Evolutionary conservation across 2,888 invertebrate species (phyloP).

Genomic region (Fragum sueziense): DNA sequence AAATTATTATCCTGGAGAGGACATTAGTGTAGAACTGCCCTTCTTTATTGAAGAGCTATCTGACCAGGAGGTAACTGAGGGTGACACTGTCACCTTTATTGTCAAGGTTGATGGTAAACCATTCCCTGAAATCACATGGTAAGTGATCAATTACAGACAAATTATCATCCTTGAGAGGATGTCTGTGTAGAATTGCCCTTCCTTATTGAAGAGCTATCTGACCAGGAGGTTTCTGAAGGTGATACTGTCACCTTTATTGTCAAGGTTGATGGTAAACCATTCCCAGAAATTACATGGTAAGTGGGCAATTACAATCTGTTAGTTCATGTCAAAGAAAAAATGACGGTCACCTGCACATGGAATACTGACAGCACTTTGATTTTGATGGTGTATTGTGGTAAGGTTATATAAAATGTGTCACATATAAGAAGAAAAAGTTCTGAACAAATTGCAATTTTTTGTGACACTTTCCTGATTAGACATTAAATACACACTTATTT

Average conservation of each 20-base stretch:
- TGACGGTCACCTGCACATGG: no score
- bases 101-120: constrained; percentile 82
- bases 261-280: constrained; percentile 81
- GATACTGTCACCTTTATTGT: constrained; percentile 78
- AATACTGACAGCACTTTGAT: no score
- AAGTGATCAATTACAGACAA: no score
- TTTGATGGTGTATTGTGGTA: no score
- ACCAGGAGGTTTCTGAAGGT: constrained; percentile 75
- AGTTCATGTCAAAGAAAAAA: no score
- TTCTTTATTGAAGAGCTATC: constrained; percentile 69
- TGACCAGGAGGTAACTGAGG: constrained; percentile 75
- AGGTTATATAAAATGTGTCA: no score
- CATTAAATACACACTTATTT: no score
- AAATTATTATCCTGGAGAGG: no score
- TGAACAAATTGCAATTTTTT: no score
- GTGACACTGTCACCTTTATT: constrained; percentile 76
- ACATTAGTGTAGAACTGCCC: constrained; percentile 62
- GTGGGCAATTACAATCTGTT: no score
- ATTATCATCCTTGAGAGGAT: constrained; percentile 57
- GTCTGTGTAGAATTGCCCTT: constrained; percentile 63
- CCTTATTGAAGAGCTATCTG: constrained; percentile 69
- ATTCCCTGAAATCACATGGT: constrained; percentile 87
- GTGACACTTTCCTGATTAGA: no score
- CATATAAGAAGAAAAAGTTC: no score
- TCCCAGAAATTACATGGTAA: constrained; percentile 87